Percentiles rank a stretch among this genome's conserved stretches.
Conservation (phyloP, 1,140 invertebrate genomes). For the Drosophila rhopaloa region DNA sequence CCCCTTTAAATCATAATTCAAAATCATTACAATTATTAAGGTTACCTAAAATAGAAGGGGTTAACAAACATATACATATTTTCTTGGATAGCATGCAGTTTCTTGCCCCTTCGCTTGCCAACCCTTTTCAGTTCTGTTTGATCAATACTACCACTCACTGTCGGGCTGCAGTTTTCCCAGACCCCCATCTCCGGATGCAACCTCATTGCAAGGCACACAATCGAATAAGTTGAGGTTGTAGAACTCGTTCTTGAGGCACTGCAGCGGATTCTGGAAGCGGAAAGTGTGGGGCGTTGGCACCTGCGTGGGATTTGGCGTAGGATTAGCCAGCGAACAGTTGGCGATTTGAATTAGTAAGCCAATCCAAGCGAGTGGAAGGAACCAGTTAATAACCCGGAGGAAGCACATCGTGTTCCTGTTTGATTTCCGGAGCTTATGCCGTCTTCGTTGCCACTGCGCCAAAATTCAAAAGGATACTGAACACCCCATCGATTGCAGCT, state of each 20-base stretch:
- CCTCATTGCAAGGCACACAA: slow-evolving; percentile 65
- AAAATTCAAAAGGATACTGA: slow-evolving; percentile 65
- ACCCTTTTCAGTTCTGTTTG: slow-evolving; percentile 54
- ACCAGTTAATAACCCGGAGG: slow-evolving; percentile 29
- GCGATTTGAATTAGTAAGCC: slow-evolving; percentile 25
- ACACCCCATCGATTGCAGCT: slow-evolving; percentile 51
- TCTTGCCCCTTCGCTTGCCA: background rate
- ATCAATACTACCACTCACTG: slow-evolving; percentile 80
- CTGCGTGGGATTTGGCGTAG: slow-evolving; percentile 23
- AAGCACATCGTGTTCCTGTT: slow-evolving; percentile 49
- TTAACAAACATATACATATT: background rate
- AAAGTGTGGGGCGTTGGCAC: slow-evolving; percentile 60
- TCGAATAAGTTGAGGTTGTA: slow-evolving; percentile 78
- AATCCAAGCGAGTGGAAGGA: slow-evolving; percentile 33
- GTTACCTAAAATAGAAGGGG: background rate
- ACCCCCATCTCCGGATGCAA: slow-evolving; percentile 42
- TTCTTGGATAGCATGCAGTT: slow-evolving; percentile 10
- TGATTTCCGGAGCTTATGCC: background rate
- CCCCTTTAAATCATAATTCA: no score
- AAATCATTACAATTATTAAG: background rate
- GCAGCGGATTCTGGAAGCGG: slow-evolving; percentile 51
- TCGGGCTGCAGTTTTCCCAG: slow-evolving; percentile 68
- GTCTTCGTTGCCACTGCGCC: slow-evolving; percentile 17
- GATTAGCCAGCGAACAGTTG: slow-evolving; percentile 23
- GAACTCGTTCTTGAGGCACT: slow-evolving; percentile 70